Evolutionary conservation across 2,113 vertebrate species (phyloP).

Genomic region (Tretioscincus oriximinensis): DNA sequence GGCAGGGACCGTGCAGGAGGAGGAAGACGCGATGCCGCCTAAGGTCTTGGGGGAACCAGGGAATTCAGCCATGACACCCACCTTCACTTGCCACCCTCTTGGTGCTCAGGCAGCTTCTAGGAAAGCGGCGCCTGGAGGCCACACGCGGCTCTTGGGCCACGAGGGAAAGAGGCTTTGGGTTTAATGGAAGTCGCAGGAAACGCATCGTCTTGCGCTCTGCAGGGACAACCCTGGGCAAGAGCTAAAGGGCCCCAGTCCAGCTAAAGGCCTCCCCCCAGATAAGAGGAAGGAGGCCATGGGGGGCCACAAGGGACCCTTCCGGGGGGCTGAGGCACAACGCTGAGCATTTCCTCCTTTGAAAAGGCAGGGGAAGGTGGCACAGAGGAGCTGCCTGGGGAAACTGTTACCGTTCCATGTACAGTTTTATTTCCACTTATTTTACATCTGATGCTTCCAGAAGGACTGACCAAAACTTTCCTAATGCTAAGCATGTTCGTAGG

Average conservation of each 20-base stretch:
- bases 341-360: neutral
- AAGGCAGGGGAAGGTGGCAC: slow-evolving; percentile 25
- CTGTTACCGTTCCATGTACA: slow-evolving; percentile 32
- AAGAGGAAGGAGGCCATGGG: neutral
- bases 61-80: neutral
- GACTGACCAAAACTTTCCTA: slow-evolving; percentile 37
- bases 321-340: no score
- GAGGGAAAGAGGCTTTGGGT: neutral
- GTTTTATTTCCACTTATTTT: slow-evolving; percentile 28
- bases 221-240: no score
- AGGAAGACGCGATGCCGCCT: neutral
- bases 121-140: neutral
- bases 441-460: slow-evolving; percentile 20
- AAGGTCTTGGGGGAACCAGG: neutral
- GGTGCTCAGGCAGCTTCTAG: neutral
- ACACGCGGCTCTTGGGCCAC: neutral
- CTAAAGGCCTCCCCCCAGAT: no score
- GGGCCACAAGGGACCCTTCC: neutral
- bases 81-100: neutral
- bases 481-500: slow-evolving; percentile 33
- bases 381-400: slow-evolving; percentile 23
- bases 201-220: no score
- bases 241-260: no score
- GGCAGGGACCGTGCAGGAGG: neutral
- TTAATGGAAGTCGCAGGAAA: neutral